These are phyloP conservation scores for Drosophila orosa DNA, from an alignment of 1,140 invertebrate species.

Conservation along the genomic window DNA sequence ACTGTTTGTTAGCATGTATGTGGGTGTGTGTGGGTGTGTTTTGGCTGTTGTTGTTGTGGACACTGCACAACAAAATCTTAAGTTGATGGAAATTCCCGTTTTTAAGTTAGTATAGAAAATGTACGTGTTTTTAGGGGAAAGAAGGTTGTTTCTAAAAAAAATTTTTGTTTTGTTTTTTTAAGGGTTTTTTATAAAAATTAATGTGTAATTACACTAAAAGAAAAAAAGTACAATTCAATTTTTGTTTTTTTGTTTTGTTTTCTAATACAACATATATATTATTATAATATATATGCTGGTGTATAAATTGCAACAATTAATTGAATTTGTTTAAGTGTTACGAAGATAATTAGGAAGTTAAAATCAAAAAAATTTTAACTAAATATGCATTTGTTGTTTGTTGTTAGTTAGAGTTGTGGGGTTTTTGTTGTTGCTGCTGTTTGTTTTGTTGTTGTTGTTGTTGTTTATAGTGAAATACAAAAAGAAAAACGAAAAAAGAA, in stretches of 20 bases:
- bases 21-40: constrained; percentile 3
- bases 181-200: constrained; percentile 17
- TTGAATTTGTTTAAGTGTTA: constrained; percentile 31
- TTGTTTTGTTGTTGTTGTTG: constrained; percentile 35
- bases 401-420: constrained; percentile 35
- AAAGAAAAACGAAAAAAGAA: constrained; percentile 23
- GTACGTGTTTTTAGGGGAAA: constrained; percentile 3
- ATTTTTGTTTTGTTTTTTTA: constrained; percentile 23
- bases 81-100: constrained; percentile 4
- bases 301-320: constrained; percentile 52
- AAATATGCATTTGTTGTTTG: constrained; percentile 38
- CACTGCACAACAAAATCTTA: constrained; percentile 16
- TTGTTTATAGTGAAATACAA: constrained; percentile 44
- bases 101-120: constrained; percentile 39
- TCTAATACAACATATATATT: constrained; percentile 29
- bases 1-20: constrained; percentile 1
- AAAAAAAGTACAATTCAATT: constrained; percentile 62
- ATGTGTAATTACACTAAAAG: constrained; percentile 54
- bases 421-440: constrained; percentile 34
- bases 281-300: constrained; percentile 38
- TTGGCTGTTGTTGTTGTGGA: constrained; percentile 11
- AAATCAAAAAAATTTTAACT: constrained; percentile 49
- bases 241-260: constrained; percentile 8
- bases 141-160: constrained; percentile 32
- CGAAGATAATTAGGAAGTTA: constrained; percentile 22